phyloP scores from a whole-genome alignment of 1,140 invertebrate genomes.

The Caenorhabditis latens region DNA sequence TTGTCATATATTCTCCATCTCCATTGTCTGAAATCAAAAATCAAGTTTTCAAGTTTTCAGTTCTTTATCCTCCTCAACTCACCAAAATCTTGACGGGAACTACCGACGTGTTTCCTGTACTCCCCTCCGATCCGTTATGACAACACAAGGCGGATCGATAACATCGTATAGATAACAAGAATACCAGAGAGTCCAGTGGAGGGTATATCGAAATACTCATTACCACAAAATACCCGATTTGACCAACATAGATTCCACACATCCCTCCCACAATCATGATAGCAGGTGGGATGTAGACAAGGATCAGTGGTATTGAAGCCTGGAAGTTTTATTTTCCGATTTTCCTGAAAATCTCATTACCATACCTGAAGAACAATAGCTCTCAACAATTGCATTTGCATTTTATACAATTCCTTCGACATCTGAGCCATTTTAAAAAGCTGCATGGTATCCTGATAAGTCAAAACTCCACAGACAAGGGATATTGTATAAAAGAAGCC shows the following conservation, averaged over 20 bases:
- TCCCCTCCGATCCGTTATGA: not conserved
- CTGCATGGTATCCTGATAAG: not conserved
- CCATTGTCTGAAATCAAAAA: too few species aligned
- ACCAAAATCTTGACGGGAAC: not conserved
- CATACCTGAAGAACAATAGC: constrained; percentile 9
- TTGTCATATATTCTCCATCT: not conserved
- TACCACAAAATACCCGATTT: not conserved
- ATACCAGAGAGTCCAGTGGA: not conserved
- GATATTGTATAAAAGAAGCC: not conserved
- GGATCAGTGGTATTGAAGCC: not conserved
- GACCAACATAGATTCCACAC: not conserved
- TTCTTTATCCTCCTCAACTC: not conserved
- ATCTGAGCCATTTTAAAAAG: constrained; percentile 11
- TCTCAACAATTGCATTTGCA: constrained; percentile 23
- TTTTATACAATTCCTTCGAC: constrained; percentile 18
- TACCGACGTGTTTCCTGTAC: not conserved
- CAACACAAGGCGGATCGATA: constrained; percentile 2
- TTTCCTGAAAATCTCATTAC: too few species aligned
- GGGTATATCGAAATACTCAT: constrained; percentile 36
- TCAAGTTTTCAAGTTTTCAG: too few species aligned
- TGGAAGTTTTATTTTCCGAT: not conserved
- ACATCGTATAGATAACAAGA: not conserved
- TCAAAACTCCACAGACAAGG: not conserved
- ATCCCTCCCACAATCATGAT: constrained; percentile 16
- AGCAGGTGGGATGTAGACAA: constrained; percentile 10